A percentile compares a stretch with the other conserved stretches of the same genome.
Conservation (phyloP, 2,888 invertebrate genomes). For the Empis livida region DNA sequence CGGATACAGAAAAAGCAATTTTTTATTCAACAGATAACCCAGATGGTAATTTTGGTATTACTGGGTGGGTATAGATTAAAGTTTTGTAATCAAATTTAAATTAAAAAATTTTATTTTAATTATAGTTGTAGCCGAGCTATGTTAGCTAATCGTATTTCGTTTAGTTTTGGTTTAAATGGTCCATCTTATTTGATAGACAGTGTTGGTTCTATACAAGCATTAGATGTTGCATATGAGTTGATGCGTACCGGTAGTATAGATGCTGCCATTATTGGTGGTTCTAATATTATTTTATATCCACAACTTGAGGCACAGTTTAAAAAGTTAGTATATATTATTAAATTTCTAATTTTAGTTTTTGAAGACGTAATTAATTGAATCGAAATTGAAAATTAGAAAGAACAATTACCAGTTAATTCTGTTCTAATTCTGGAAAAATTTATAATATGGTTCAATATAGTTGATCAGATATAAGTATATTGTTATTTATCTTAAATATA, state of each 20-base stretch:
- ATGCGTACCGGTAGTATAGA: constrained; percentile 67
- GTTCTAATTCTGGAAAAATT: too few relatives aligned
- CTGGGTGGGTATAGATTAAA: constrained; percentile 14
- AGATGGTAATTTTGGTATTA: constrained; percentile 29
- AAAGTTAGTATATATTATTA: constrained; percentile 31
- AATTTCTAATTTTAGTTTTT: too few relatives aligned
- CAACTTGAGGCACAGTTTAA: constrained; percentile 72
- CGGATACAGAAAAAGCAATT: constrained; percentile 61
- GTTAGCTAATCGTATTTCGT: constrained; percentile 77
- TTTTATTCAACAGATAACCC: constrained; percentile 51
- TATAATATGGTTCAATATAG: too few relatives aligned
- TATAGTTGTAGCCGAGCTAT: constrained; percentile 68
- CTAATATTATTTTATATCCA: constrained; percentile 70
- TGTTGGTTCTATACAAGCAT: constrained; percentile 71
- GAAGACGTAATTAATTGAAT: too few relatives aligned
- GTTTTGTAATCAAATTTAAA: not conserved
- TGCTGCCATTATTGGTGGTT: constrained; percentile 70
- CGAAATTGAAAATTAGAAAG: too few relatives aligned
- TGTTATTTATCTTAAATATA: not conserved
- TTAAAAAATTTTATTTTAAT: constrained; percentile 1
- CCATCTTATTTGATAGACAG: constrained; percentile 81
- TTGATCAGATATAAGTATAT: too few relatives aligned
- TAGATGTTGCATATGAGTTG: constrained; percentile 62
- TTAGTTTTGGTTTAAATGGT: constrained; percentile 69
- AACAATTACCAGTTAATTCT: too few relatives aligned